Evolutionary conservation across 1,140 invertebrate species (phyloP), one percentile per base, ranked within the genome.

Genomic region (Chionoecetes opilio): DNA sequence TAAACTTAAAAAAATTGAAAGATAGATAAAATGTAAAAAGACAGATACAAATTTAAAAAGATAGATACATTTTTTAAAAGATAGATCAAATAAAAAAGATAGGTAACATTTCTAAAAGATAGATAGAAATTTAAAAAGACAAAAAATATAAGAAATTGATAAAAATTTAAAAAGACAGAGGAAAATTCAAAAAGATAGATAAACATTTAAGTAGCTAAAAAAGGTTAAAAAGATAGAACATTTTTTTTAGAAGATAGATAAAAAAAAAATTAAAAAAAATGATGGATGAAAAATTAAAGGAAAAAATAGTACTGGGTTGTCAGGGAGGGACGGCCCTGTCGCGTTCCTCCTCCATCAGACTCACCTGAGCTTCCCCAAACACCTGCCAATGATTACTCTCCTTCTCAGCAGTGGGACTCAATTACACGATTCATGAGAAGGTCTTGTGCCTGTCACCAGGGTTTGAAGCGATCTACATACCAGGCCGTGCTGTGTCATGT

Each of bases 301-400:
- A 32, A 86, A 32, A n/a, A n/a, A n/a, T n/a, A n/a, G n/a, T n/a
- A n/a, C n/a, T n/a, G n/a, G n/a, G n/a, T n/a, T n/a, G n/a, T n/a
- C n/a, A 34, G 84, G 35, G 84, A 86, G 84, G 35, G 31, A 75
- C 21, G 63, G 63, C 26, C 11, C 11, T 26, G 63, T 75, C 63
- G 63, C 63, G 63, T n/a, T 75, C 63, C 63, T 75, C 63, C 63
- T 75, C 63, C 63, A 75, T 75, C 63, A 75, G n/a, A 75, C 63
- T 75, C 26, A 75, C 63, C 26, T 75, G 63, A 75, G 63, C 63
- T 75, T 75, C 63, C 26, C 63, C 63, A 75, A 75, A 75, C 63
- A 75, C 63, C 63, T 75, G 63, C 21, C 21, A 75, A 75, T 75
- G n/a, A 75, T 75, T 75, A n/a, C 63, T 75, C 63, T 75, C 63